These are phyloP conservation scores for Pelvicachromis taeniatus DNA, from an alignment of 2,113 vertebrate genomes.

Conservation along the genomic window DNA sequence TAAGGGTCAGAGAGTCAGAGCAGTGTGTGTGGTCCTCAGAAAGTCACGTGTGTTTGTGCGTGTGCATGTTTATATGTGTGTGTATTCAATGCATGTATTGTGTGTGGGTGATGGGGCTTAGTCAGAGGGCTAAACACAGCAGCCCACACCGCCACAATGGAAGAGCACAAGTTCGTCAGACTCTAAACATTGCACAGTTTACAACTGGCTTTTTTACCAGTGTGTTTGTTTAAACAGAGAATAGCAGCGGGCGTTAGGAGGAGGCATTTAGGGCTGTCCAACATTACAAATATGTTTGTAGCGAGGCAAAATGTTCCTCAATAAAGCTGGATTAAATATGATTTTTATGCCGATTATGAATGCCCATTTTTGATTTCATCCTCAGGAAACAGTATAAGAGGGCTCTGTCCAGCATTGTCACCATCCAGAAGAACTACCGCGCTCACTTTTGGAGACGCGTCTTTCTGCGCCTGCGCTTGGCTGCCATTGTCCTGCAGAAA, in stretches of 20 bases:
- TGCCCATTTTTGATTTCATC: neutral
- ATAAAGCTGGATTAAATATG: neutral
- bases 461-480: conserved; percentile 75
- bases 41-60: conserved; percentile 13
- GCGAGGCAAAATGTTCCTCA: neutral
- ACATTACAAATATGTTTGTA: neutral
- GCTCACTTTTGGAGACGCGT: conserved; percentile 81
- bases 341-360: neutral
- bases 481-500: conserved; percentile 82
- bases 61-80: conserved; percentile 22
- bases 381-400: conserved; percentile 83
- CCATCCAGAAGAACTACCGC: conserved; percentile 89
- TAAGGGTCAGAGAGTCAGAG: conserved; percentile 39
- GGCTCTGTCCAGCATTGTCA: conserved; percentile 76
- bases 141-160: conserved; percentile 52
- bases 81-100: conserved; percentile 18
- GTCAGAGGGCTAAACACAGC: conserved; percentile 56
- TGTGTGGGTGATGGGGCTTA: conserved; percentile 47
- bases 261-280: neutral
- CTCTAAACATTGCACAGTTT: conserved; percentile 26
- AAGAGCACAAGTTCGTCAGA: conserved; percentile 22
- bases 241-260: conserved; percentile 8
- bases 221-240: conserved; percentile 39
- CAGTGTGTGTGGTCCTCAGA: conserved; percentile 59
- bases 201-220: neutral